A percentile compares a stretch with the other conserved stretches of the same genome.
These are phyloP conservation scores for Centroberyx gerrardi DNA, from an alignment of 2,797 vertebrate species.

Conservation along the genomic window DNA sequence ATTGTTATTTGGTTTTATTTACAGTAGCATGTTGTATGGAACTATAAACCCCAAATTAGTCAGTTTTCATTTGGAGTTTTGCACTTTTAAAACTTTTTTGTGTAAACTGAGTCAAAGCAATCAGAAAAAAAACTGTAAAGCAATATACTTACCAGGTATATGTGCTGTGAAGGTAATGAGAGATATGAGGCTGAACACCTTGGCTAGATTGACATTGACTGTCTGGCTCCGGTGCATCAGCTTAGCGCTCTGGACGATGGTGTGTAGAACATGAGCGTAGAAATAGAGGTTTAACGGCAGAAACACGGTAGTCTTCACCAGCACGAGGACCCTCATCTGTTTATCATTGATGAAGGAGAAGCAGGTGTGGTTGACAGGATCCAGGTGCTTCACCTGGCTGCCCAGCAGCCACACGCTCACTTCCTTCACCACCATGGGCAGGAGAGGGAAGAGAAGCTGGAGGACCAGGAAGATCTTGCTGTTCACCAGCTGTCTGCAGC, in stretches of 20 bases:
- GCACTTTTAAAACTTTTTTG: too few species aligned
- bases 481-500: constrained; percentile 58
- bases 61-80: too few species aligned
- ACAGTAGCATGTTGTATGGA: too few species aligned
- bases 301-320: constrained; percentile 52
- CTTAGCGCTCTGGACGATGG: constrained; percentile 67
- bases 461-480: constrained; percentile 64
- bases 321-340: constrained; percentile 54
- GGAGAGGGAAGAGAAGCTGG: constrained; percentile 71
- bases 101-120: too few species aligned
- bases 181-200: constrained; percentile 74
- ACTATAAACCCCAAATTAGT: too few species aligned
- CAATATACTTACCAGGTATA: constrained; percentile 62
- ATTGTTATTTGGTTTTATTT: too few species aligned
- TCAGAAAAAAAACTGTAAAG: too few species aligned
- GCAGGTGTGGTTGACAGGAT: constrained; percentile 69
- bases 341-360: constrained; percentile 77
- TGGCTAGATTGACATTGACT: constrained; percentile 67
- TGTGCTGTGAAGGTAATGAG: constrained; percentile 76
- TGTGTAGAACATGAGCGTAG: constrained; percentile 71
- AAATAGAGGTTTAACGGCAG: constrained; percentile 74
- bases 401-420: constrained; percentile 62
- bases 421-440: constrained; percentile 66
- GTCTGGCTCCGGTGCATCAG: constrained; percentile 72
- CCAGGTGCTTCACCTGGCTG: constrained; percentile 56